Base-by-base conservation (phyloP, 2,888 invertebrate species). In the Elegia similella region DNA sequence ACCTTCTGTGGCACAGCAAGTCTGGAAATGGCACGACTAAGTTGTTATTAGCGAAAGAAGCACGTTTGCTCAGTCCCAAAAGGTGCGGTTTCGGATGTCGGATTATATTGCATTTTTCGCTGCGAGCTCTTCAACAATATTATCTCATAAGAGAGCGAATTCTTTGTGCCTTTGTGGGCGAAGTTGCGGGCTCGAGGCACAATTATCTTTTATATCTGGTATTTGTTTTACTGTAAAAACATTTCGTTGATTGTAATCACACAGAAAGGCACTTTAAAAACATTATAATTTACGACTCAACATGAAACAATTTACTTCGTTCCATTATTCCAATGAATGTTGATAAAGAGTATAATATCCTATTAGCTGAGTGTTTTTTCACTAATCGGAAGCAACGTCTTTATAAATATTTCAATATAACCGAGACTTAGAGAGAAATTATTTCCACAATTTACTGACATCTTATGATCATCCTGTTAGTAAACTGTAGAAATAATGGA, bases 21-120 rank as follows among this genome's bases (percentile, higher is more conserved):
- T 12, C 12, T 2, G n/a, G 12, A 2, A 23, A 23, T 3, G 2
- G 2, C 23, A 23, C 23, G 23, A 23, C 23, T 23, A 3, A 23
- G 23, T 23, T 3, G 2, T 38, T n/a, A n/a, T 12, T n/a, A 7
- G 7, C 7, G 12, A 38, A 38, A 38, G 38, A 12, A 38, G 38
- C 38, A 38, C 38, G 38, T 38, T 38, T 38, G 38, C 38, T 12
- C 38, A n/a, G 38, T 12, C 5, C n/a, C 50, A 50, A 34, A 48
- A 50, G 32, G 34, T 29, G 32, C 29, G 53, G 15, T 43, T 43
- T 30, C 52, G 29, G 53, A 43, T 10, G 42, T 30, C 52, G 42
- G 42, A 30, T 53, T 53, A 43, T 53, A 53, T 53, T 53, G 53
- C 53, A 53, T 53, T 53, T 32, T 15, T 30, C 38, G 23, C 23